Conservation (phyloP, 2,888 invertebrate genomes). For the Drosophila emarginata region DNA sequence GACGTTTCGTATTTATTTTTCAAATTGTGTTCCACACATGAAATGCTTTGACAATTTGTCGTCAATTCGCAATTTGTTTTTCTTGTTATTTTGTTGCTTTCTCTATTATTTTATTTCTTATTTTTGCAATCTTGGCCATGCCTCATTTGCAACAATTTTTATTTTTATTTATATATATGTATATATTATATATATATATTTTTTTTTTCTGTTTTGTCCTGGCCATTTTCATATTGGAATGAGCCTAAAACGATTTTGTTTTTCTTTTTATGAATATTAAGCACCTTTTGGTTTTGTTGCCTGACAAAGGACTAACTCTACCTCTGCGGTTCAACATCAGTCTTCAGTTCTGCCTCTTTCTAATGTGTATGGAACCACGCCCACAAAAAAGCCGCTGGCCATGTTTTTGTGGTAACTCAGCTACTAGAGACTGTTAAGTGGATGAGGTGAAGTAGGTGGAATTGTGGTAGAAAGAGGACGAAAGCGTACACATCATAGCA, state of each 20-base stretch:
- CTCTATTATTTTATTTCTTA: background rate
- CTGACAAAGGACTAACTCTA: slow-evolving; percentile 18
- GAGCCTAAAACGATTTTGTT: slow-evolving; percentile 11
- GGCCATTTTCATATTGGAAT: background rate
- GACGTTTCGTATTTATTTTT: no score
- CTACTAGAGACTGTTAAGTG: slow-evolving; percentile 12
- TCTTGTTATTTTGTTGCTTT: background rate
- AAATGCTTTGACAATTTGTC: background rate
- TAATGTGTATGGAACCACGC: slow-evolving; percentile 2
- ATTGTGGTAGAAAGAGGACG: background rate
- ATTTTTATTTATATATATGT: no score
- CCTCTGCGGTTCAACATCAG: no score
- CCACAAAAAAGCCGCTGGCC: slow-evolving; percentile 11
- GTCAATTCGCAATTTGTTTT: background rate
- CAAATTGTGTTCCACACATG: background rate
- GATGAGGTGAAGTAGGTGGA: background rate
- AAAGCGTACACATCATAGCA: slow-evolving; percentile 58
- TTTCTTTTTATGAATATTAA: slow-evolving; percentile 53
- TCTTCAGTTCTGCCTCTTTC: background rate
- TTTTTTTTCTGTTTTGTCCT: background rate
- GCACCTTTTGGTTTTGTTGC: slow-evolving; percentile 58
- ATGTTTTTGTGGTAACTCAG: slow-evolving; percentile 13
- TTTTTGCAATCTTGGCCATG: background rate
- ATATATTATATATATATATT: background rate
- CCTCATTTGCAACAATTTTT: slow-evolving; percentile 1